These are phyloP conservation scores for Euborellia annulipes DNA, from an alignment of 1,140 invertebrate genomes.

Conservation along the genomic window DNA sequence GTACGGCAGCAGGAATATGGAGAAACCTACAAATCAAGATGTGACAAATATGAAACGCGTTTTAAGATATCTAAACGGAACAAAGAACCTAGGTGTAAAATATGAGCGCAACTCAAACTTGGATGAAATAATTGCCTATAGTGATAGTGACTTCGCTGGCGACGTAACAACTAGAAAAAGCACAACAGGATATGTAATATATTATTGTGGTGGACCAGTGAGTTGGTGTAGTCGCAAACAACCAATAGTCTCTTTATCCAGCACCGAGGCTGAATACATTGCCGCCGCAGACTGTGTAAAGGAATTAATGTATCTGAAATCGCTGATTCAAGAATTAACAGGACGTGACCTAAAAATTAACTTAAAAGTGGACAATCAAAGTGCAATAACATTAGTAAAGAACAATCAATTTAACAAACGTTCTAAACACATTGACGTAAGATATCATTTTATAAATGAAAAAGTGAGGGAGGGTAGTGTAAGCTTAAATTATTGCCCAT, in stretches of 20 bases:
- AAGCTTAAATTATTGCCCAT: background rate
- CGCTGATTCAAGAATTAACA: background rate
- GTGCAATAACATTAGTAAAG: background rate
- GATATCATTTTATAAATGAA: background rate
- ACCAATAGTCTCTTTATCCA: slow-evolving; percentile 15
- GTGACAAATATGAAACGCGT: slow-evolving; percentile 19
- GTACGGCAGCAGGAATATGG: slow-evolving; percentile 9
- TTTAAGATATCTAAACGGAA: slow-evolving; percentile 20
- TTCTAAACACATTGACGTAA: slow-evolving; percentile 4
- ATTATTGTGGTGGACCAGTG: slow-evolving; percentile 16
- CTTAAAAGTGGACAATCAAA: slow-evolving; percentile 1
- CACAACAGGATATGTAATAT: slow-evolving; percentile 21
- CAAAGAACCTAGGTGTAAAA: slow-evolving; percentile 11
- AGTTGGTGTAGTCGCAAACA: slow-evolving; percentile 20
- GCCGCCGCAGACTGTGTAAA: slow-evolving; percentile 13
- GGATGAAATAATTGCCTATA: slow-evolving; percentile 11
- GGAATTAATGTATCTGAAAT: slow-evolving; percentile 7
- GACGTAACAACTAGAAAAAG: slow-evolving; percentile 16
- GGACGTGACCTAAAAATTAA: background rate
- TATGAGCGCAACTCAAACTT: background rate
- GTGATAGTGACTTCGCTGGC: slow-evolving; percentile 23
- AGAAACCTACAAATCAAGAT: slow-evolving; percentile 9
- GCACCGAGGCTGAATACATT: slow-evolving; percentile 21
- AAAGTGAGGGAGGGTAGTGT: background rate
- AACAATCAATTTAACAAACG: background rate